Conservation (phyloP, 2,113 vertebrate genomes). For the Lethenteron reissneri region DNA sequence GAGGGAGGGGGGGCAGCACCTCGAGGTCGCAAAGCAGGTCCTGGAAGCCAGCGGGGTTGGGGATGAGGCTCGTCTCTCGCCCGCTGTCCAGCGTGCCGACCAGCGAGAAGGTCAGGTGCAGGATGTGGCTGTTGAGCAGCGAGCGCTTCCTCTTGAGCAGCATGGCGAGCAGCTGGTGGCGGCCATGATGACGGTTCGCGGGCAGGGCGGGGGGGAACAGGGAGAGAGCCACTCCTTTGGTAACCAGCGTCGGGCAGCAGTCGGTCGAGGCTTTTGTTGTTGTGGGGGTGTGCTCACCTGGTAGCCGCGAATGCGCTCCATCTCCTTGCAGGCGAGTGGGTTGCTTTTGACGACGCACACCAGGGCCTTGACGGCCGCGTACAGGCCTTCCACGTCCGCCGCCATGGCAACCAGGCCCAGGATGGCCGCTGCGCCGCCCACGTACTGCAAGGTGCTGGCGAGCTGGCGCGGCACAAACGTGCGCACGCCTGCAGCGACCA, state of each 20-base stretch:
- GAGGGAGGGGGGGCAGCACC: slow-evolving; percentile 22
- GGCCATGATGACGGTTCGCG: no score
- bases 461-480: slow-evolving; percentile 80
- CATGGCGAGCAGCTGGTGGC: slow-evolving; percentile 64
- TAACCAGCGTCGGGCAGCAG: no score
- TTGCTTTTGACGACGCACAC: slow-evolving; percentile 96
- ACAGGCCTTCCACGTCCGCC: slow-evolving; percentile 84
- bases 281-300: slow-evolving; percentile 31
- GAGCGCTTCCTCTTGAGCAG: slow-evolving; percentile 83
- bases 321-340: slow-evolving; percentile 86
- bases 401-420: slow-evolving; percentile 93
- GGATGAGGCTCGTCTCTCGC: slow-evolving; percentile 92
- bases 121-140: slow-evolving; percentile 89
- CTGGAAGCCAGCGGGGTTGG: slow-evolving; percentile 89
- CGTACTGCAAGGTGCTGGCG: slow-evolving; percentile 78
- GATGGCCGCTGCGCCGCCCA: slow-evolving; percentile 84
- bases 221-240: no score
- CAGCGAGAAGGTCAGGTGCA: slow-evolving; percentile 88
- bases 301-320: slow-evolving; percentile 95
- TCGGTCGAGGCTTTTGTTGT: no score
- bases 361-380: slow-evolving; percentile 85
- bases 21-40: slow-evolving; percentile 97
- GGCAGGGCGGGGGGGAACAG: no score
- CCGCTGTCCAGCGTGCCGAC: slow-evolving; percentile 93
- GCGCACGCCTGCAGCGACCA: slow-evolving; percentile 41